phyloP scores from a whole-genome alignment of 2,113 vertebrate genomes.

The Eupsittula cactorum region DNA sequence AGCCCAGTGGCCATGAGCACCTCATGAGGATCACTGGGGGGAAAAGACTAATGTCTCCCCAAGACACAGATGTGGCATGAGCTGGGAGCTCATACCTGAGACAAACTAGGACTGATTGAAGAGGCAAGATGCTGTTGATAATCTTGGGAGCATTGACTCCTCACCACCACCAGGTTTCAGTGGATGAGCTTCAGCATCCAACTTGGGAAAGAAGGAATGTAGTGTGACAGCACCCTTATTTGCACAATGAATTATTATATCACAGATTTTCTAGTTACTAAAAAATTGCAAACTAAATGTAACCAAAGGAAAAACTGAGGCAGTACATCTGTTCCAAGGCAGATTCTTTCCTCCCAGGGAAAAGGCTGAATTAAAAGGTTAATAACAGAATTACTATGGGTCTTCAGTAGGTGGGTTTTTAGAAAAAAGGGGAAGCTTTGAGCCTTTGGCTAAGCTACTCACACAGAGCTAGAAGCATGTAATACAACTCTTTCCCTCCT shows the following conservation, averaged over 20 bases:
- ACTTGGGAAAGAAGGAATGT: neutral
- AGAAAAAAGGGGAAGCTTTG: neutral
- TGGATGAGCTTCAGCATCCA: neutral
- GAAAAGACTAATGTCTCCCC: fast-evolving
- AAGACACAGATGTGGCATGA: neutral
- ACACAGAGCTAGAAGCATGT: neutral
- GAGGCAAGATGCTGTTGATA: neutral
- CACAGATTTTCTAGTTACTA: neutral
- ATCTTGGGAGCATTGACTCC: neutral
- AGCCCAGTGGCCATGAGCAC: neutral
- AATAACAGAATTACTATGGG: slow-evolving; percentile 29
- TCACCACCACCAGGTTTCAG: neutral
- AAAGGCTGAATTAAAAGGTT: slow-evolving; percentile 37
- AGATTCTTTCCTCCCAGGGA: slow-evolving; percentile 7
- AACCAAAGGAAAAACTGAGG: neutral
- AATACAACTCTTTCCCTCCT: neutral
- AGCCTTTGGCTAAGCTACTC: neutral
- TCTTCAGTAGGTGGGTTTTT: neutral
- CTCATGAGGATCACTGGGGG: no score
- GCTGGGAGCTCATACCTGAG: fast-evolving
- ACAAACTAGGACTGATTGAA: neutral
- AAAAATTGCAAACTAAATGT: neutral
- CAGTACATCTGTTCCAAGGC: slow-evolving; percentile 24
- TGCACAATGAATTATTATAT: neutral
- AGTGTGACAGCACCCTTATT: neutral